These are phyloP conservation scores for Oncorhynchus keta DNA, from an alignment of 2,113 vertebrate genomes.

Conservation along the genomic window DNA sequence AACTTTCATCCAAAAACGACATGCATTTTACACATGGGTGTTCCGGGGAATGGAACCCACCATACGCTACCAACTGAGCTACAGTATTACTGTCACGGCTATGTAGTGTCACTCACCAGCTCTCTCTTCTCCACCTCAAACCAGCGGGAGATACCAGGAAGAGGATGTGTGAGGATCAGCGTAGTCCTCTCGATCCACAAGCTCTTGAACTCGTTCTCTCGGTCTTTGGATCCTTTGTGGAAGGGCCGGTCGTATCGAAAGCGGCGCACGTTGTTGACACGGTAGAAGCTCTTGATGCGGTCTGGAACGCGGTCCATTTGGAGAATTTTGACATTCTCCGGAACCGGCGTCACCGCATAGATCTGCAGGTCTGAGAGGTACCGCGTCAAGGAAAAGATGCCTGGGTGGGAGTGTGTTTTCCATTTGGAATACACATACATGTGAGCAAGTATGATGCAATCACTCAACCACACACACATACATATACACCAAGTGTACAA, in stretches of 20 bases:
- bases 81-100: too few relatives aligned
- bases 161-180: constrained; percentile 89
- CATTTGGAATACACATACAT: too few relatives aligned
- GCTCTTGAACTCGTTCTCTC: constrained; percentile 99
- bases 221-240: constrained; percentile 94
- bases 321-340: constrained; percentile 85
- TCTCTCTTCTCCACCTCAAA: constrained; percentile 97
- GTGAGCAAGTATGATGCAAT: too few relatives aligned
- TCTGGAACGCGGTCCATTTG: constrained; percentile 94
- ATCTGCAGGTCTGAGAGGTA: constrained; percentile 77
- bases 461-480: too few relatives aligned
- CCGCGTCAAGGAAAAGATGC: constrained; percentile 48
- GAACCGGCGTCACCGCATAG: constrained; percentile 92
- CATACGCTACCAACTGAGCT: too few relatives aligned
- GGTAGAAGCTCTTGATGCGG: constrained; percentile 97
- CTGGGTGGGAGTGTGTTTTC: too few relatives aligned
- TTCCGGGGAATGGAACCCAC: too few relatives aligned
- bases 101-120: constrained; percentile 77
- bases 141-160: constrained; percentile 97
- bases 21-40: too few relatives aligned
- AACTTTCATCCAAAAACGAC: too few relatives aligned
- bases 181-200: constrained; percentile 98
- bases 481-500: too few relatives aligned
- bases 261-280: constrained; percentile 92
- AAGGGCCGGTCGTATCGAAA: constrained; percentile 97